Conservation (phyloP, 2,888 invertebrate genomes). For the Melitaea athalia region DNA sequence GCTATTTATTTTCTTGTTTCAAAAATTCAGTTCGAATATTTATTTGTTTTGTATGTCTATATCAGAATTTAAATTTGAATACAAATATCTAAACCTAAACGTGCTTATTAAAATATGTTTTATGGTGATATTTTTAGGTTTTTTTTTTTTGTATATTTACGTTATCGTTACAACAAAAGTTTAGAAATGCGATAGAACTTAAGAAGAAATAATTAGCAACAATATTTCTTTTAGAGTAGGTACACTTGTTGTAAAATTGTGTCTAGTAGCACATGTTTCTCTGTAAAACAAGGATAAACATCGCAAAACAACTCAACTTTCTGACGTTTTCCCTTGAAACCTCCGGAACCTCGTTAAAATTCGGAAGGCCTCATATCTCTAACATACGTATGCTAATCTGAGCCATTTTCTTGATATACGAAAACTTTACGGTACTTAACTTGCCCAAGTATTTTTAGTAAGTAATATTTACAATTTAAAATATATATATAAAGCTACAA, state of each 20-base stretch:
- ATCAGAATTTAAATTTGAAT: too few species aligned
- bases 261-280: not conserved
- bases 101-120: too few species aligned
- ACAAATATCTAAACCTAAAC: too few species aligned
- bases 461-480: not conserved
- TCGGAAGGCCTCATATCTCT: conserved; percentile 26
- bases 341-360: conserved; percentile 24
- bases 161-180: not conserved
- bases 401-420: conserved; percentile 18
- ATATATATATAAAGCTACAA: too few species aligned
- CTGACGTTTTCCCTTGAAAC: conserved; percentile 14
- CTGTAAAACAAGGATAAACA: conserved; percentile 8
- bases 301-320: conserved; percentile 18
- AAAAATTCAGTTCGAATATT: not conserved
- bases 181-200: not conserved
- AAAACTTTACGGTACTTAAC: conserved; percentile 10
- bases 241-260: not conserved
- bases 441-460: conserved; percentile 11
- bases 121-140: too few species aligned
- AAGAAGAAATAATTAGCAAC: not conserved
- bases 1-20: not conserved
- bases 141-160: too few species aligned
- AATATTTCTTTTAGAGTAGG: not conserved
- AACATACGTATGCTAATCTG: conserved; percentile 25
- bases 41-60: too few species aligned